These are phyloP conservation scores for Astropecten irregularis DNA, from an alignment of 53 echinoderm and acorn worm genomes.

Conservation along the genomic window DNA sequence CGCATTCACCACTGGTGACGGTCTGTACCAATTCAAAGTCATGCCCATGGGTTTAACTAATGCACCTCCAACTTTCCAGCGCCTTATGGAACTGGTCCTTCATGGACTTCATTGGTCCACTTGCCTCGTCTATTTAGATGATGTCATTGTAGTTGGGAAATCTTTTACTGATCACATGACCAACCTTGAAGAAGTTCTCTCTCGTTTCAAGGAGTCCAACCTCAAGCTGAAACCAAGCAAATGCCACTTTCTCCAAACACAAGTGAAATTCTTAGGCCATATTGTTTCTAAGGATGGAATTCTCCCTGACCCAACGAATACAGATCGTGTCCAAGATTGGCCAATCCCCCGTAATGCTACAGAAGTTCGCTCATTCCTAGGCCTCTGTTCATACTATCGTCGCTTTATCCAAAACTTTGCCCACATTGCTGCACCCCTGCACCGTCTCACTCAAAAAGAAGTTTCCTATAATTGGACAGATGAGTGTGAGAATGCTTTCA, in stretches of 20 bases:
- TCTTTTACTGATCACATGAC: constrained; percentile 57
- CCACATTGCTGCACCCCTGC: constrained; percentile 49
- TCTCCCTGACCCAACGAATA: constrained; percentile 63
- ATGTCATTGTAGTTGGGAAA: constrained; percentile 64
- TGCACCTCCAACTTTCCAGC: constrained; percentile 68
- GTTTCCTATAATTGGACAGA: constrained; percentile 54
- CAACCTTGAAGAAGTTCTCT: constrained; percentile 52
- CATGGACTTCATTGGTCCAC: constrained; percentile 57
- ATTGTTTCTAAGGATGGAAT: constrained; percentile 31
- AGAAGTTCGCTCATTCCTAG: constrained; percentile 57
- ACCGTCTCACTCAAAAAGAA: constrained; percentile 58
- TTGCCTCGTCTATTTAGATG: constrained; percentile 69
- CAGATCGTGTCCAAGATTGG: constrained; percentile 42
- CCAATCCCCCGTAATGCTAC: constrained; percentile 34
- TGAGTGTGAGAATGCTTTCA: too few relatives aligned
- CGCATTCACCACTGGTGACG: constrained; percentile 59
- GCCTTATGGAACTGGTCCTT: constrained; percentile 68
- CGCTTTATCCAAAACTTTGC: too few relatives aligned
- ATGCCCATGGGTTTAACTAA: constrained; percentile 80
- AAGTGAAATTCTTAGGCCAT: constrained; percentile 1
- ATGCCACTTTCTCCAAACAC: constrained; percentile 15
- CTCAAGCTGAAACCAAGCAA: too few relatives aligned
- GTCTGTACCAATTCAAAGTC: constrained; percentile 71
- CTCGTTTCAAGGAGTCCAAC: not conserved
- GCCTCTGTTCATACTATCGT: too few relatives aligned